A percentile compares a stretch with the other conserved stretches of the same genome.
These are phyloP conservation scores for Alentia gelatinosa DNA, from an alignment of 2,888 invertebrate genomes.

Conservation along the genomic window DNA sequence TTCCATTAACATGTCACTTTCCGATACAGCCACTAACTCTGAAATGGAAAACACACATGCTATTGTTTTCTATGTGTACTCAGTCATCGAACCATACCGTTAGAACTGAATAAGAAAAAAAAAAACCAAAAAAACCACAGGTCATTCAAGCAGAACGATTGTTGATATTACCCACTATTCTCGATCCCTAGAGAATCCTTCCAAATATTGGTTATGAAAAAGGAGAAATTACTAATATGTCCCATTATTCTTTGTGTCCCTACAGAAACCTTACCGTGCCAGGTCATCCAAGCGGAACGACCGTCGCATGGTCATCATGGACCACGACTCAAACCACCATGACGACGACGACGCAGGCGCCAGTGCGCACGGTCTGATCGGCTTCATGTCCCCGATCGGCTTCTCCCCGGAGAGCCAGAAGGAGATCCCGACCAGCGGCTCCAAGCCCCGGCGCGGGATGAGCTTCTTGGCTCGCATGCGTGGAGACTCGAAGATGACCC, in stretches of 20 bases:
- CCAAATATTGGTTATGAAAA: no score
- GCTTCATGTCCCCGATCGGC: conserved; percentile 39
- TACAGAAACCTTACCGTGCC: conserved; percentile 32
- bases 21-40: no score
- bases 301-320: conserved; percentile 7
- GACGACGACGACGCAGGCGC: background rate
- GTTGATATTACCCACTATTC: no score
- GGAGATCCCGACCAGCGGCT: background rate
- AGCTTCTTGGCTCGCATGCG: conserved; percentile 18
- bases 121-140: no score
- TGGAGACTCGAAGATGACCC: background rate
- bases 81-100: no score
- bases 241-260: background rate
- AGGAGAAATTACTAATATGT: no score
- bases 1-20: no score
- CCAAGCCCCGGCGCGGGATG: background rate
- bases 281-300: background rate
- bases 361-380: background rate
- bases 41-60: no score
- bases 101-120: no score
- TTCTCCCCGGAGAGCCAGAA: conserved; percentile 18
- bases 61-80: no score
- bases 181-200: no score
- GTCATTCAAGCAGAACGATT: no score
- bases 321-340: conserved; percentile 10